A percentile compares a stretch with the other conserved stretches of the same genome.
phyloP scores from a whole-genome alignment of 2,113 vertebrate species.

The Scophthalmus maximus region DNA sequence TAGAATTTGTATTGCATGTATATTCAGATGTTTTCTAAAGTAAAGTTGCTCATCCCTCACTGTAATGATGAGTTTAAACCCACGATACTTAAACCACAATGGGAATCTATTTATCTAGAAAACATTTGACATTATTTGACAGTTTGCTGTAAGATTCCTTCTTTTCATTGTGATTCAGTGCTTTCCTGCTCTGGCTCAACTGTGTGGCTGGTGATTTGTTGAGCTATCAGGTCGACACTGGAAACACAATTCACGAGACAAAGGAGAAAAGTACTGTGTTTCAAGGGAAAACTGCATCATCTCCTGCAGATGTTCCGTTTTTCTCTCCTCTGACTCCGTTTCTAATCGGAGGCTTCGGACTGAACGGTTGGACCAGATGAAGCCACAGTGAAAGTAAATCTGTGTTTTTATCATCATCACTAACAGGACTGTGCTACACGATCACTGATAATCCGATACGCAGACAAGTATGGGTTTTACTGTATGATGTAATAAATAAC shows the following conservation, averaged over 20 bases:
- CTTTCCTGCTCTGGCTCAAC: constrained; percentile 11
- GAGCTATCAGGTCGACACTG: constrained; percentile 7
- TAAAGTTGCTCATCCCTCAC: background rate
- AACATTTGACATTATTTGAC: constrained; percentile 1
- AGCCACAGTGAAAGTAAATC: background rate
- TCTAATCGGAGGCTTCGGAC: background rate
- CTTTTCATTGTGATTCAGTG: constrained; percentile 23
- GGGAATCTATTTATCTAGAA: background rate
- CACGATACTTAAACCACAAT: background rate
- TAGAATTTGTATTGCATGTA: background rate
- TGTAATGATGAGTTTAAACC: background rate
- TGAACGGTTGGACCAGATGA: background rate
- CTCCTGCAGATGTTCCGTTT: background rate
- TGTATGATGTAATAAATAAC: too few species aligned
- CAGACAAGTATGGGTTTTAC: too few species aligned
- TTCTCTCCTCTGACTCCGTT: background rate
- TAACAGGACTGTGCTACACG: too few species aligned
- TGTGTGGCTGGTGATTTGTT: constrained; percentile 23
- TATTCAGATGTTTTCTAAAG: background rate
- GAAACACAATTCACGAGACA: constrained; percentile 23
- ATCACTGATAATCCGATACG: too few species aligned
- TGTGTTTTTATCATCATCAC: background rate
- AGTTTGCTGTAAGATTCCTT: background rate
- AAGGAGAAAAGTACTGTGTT: constrained; percentile 16
- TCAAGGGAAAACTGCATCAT: constrained; percentile 2